Evolutionary conservation across 1,140 invertebrate genomes (phyloP), one percentile per base, ranked within the genome.

Genomic region (Penaeus chinensis): DNA sequence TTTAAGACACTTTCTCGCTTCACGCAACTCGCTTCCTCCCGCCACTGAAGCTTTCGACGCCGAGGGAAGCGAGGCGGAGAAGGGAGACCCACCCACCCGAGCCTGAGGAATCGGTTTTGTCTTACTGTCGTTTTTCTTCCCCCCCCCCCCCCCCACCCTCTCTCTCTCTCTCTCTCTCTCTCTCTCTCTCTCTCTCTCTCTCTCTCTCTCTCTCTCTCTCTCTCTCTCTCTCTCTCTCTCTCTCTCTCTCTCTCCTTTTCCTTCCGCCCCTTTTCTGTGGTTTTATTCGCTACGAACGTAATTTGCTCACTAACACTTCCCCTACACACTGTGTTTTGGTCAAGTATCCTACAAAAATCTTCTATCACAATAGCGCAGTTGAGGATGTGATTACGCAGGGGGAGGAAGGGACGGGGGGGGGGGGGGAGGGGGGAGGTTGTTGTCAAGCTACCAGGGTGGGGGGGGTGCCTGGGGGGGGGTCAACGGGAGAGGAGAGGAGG

Each of bases 311-410:
- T 77, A 77, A 77, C 54, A 54, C 54, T 54, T 54, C 54, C 54
- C 54, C 54, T 54, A 54, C 54, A 77, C 74, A 77, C 10, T 47
- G 74, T 37, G 74, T 77, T 77, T n/a, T 37, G 54, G 54, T 54
- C 54, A n/a, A 71, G 20, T 77, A 27, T 77, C 32, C 74, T 27
- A 77, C 27, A 47, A 77, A 37, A 37, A 42, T 42, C 54, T 54
- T 54, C 74, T 77, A 77, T 77, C 74, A 77, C 74, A 77, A 27
- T 77, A 77, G 74, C 74, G 74, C 74, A 47, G 32, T 27, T 77
- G 32, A 42, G 32, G 74, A 77, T 37, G 20, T 37, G 66, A 71
- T 71, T n/a, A 71, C 66, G 4, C 66, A 19, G 32, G 66, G 66
- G 32, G 66, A 20, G 20, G 66, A 20, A 20, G 66, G 66, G 66